Conservation (phyloP, 2,888 invertebrate species). For the Acrobasis suavella region DNA sequence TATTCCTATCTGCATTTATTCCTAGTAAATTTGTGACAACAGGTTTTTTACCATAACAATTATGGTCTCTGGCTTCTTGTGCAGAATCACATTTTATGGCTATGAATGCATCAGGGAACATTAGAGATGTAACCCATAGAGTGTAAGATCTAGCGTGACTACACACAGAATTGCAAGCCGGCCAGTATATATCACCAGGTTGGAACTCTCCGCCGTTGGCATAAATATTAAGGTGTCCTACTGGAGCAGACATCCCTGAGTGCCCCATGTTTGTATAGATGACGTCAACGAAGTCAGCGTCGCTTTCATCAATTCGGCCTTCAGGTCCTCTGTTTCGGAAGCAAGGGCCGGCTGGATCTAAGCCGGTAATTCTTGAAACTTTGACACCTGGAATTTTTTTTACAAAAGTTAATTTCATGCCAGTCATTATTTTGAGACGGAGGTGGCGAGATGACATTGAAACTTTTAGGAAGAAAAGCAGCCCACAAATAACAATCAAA, state of each 20-base stretch:
- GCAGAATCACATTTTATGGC: conserved; percentile 40
- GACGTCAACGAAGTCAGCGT: conserved; percentile 37
- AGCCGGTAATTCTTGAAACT: conserved; percentile 27
- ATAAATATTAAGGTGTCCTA: conserved; percentile 42
- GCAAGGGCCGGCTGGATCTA: conserved; percentile 42
- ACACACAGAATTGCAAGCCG: conserved; percentile 35
- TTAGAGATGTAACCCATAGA: conserved; percentile 37
- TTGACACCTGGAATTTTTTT: neutral
- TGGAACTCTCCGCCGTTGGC: conserved; percentile 46
- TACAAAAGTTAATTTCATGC: neutral
- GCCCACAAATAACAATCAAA: too few relatives aligned
- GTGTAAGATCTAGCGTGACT: conserved; percentile 34
- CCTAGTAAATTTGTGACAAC: conserved; percentile 40
- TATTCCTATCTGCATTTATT: conserved; percentile 38
- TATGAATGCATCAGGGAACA: conserved; percentile 37
- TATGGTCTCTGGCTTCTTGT: conserved; percentile 37
- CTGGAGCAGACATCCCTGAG: conserved; percentile 33
- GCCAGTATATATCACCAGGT: conserved; percentile 24
- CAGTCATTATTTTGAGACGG: neutral
- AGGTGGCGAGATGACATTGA: too few relatives aligned
- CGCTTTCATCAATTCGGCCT: conserved; percentile 34
- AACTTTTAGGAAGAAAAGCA: too few relatives aligned
- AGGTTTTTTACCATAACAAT: conserved; percentile 38
- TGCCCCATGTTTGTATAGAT: conserved; percentile 37
- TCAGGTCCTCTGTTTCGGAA: conserved; percentile 35